phyloP scores from a whole-genome alignment of 2,113 vertebrate species.

The Scomber japonicus region DNA sequence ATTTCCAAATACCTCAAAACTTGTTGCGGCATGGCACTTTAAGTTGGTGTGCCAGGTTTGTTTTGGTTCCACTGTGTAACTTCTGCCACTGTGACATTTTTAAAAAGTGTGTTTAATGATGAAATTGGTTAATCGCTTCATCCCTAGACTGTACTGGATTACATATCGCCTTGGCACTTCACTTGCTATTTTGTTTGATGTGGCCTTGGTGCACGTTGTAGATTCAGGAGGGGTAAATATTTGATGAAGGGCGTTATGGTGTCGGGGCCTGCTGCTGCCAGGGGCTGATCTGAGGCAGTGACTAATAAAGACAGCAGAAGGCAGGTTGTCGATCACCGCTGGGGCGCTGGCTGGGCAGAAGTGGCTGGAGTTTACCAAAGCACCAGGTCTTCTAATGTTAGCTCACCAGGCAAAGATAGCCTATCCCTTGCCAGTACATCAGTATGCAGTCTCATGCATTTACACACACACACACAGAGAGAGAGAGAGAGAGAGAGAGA shows the following conservation, averaged over 20 bases:
- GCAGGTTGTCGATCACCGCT: conserved; percentile 60
- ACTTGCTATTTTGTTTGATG: conserved; percentile 69
- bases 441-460: conserved; percentile 15
- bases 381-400: conserved; percentile 34
- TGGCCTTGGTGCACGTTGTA: conserved; percentile 59
- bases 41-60: too few relatives aligned
- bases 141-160: conserved; percentile 63
- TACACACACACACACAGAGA: background rate
- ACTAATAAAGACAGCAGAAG: conserved; percentile 68
- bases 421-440: conserved; percentile 40
- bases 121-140: too few relatives aligned
- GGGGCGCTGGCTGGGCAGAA: conserved; percentile 43
- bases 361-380: conserved; percentile 67
- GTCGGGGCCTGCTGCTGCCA: conserved; percentile 60
- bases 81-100: too few relatives aligned
- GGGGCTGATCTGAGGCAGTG: conserved; percentile 50
- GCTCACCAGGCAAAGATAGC: conserved; percentile 39
- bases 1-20: too few relatives aligned
- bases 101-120: too few relatives aligned
- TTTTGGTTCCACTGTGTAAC: too few relatives aligned
- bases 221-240: conserved; percentile 78
- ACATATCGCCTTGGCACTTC: conserved; percentile 69
- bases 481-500: background rate
- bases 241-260: conserved; percentile 71
- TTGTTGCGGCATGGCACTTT: too few relatives aligned